Evolutionary conservation across 2,797 vertebrate species (phyloP).

Genomic region (Hydrophis major): DNA sequence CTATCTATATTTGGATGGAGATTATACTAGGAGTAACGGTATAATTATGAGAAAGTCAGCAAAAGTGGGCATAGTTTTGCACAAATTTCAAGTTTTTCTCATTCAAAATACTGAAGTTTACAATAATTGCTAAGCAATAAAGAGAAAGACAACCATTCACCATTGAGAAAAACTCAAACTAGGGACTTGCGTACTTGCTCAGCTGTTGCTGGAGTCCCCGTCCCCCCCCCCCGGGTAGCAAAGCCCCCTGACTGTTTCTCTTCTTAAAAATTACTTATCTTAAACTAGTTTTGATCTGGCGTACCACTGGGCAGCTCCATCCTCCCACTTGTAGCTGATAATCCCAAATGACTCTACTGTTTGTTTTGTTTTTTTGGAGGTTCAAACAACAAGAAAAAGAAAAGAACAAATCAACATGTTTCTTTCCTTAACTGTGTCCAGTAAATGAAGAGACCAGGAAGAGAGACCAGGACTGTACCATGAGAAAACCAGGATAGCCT

Average conservation of each 20-base stretch:
- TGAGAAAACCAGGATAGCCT: not conserved
- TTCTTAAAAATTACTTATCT: not conserved
- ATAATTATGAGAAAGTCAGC: not conserved
- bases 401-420: not conserved
- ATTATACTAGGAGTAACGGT: not conserved
- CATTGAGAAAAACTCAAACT: not conserved
- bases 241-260: not conserved
- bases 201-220: not conserved
- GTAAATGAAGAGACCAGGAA: not conserved
- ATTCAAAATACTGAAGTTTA: not conserved
- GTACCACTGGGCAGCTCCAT: not conserved
- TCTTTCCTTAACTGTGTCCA: not conserved
- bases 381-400: not conserved
- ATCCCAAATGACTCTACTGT: not conserved
- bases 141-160: not conserved
- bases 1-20: not conserved
- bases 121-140: not conserved
- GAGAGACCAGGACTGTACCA: not conserved
- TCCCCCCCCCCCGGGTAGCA: not conserved
- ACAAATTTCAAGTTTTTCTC: not conserved
- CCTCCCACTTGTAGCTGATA: not conserved
- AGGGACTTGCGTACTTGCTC: not conserved
- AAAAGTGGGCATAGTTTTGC: not conserved
- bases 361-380: not conserved
- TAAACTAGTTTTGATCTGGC: not conserved